These are phyloP conservation scores for Octonoba sinensis DNA, from an alignment of 2,888 invertebrate genomes.

Conservation along the genomic window DNA sequence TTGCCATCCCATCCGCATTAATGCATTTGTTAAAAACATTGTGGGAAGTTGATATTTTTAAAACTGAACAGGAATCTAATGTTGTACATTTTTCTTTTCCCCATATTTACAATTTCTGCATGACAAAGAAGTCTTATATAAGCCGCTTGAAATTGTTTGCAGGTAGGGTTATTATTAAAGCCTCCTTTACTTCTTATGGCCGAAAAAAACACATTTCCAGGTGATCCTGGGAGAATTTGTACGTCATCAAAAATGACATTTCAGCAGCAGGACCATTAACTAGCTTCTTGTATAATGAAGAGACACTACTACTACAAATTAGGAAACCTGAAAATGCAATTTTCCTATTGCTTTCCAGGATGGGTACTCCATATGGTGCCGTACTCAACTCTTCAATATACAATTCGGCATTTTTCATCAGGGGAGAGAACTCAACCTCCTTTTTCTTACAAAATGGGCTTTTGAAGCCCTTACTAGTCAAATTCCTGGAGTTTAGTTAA, in stretches of 20 bases:
- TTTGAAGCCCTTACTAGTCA: constrained; percentile 11
- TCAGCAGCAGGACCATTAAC: not conserved
- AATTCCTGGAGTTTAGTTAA: constrained; percentile 6
- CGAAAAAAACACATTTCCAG: constrained; percentile 21
- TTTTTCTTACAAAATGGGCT: constrained; percentile 6
- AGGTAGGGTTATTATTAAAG: constrained; percentile 23
- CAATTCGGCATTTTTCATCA: not conserved
- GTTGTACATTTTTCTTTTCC: not conserved
- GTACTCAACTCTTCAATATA: not conserved
- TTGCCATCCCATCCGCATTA: not conserved
- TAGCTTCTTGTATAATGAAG: not conserved
- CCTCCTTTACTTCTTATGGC: constrained; percentile 19
- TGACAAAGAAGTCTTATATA: constrained; percentile 14
- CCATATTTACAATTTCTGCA: not conserved
- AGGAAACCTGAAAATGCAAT: constrained; percentile 13
- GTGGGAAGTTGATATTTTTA: constrained; percentile 10
- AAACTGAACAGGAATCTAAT: constrained; percentile 5
- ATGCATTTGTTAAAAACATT: constrained; percentile 10
- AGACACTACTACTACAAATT: not conserved
- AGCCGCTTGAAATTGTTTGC: constrained; percentile 32
- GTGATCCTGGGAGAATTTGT: constrained; percentile 32
- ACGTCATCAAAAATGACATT: not conserved
- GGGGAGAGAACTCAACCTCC: not conserved
- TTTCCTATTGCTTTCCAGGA: not conserved
- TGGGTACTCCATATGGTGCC: not conserved